Evolutionary conservation across 1,140 invertebrate species (phyloP).

Genomic region (Eumaeus atala): DNA sequence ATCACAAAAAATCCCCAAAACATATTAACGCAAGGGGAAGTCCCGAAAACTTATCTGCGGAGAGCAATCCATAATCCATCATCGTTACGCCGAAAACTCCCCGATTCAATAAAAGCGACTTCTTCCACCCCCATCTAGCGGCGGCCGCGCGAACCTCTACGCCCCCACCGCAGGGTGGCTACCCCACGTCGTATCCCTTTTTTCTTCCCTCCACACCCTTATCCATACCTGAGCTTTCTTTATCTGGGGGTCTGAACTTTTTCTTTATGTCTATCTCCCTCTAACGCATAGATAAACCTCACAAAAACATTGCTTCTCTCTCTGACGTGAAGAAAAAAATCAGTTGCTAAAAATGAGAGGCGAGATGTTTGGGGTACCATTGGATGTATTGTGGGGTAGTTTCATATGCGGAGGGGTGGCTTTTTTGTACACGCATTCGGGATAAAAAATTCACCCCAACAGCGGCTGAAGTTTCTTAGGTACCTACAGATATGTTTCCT

Average conservation of each 20-base stretch:
- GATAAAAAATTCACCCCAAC: conserved; percentile 63
- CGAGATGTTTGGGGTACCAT: conserved; percentile 48
- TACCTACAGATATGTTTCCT: conserved; percentile 60
- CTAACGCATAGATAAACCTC: conserved; percentile 21
- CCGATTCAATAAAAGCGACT: conserved; percentile 70
- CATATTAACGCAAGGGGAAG: conserved; percentile 60
- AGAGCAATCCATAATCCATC: conserved; percentile 67
- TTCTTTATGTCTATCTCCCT: conserved; percentile 57
- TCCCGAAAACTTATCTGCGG: conserved; percentile 66
- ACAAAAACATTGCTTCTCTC: conserved; percentile 28
- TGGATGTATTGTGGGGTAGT: conserved; percentile 65
- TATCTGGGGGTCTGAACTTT: conserved; percentile 64
- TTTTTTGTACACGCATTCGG: conserved; percentile 58
- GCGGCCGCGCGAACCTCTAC: conserved; percentile 41
- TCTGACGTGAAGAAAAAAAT: conserved; percentile 63
- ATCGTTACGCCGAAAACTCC: conserved; percentile 70
- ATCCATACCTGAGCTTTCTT: conserved; percentile 71
- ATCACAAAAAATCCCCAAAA: conserved; percentile 51
- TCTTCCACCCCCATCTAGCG: conserved; percentile 65
- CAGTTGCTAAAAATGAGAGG: conserved; percentile 64
- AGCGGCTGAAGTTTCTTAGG: conserved; percentile 54
- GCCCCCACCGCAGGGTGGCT: conserved; percentile 40
- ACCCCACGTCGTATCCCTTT: conserved; percentile 66
- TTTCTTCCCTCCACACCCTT: conserved; percentile 69
- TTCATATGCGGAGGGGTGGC: conserved; percentile 63